phyloP scores from a whole-genome alignment of 2,888 invertebrate species.

The Anodontia alba region DNA sequence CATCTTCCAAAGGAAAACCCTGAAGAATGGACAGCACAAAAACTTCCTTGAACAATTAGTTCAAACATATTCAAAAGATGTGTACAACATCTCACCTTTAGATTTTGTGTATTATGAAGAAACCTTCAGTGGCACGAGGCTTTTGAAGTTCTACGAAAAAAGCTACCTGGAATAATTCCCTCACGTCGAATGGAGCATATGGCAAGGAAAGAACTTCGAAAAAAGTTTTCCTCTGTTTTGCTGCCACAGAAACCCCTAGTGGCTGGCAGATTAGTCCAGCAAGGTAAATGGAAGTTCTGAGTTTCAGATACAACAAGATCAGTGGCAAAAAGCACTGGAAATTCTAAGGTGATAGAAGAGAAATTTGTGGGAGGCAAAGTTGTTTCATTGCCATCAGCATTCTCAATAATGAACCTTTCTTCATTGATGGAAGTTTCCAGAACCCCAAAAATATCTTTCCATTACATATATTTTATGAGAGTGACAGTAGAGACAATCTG shows the following conservation, averaged over 20 bases:
- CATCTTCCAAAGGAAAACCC: not conserved
- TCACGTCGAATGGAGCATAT: not conserved
- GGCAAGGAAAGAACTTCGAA: not conserved
- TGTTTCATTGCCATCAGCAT: not conserved
- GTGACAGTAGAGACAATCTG: no score
- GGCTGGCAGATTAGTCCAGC: not conserved
- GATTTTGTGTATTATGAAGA: not conserved
- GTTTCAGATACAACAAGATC: not conserved
- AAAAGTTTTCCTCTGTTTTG: not conserved
- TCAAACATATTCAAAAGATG: not conserved
- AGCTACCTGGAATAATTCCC: not conserved
- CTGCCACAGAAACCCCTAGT: not conserved
- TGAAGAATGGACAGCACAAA: not conserved
- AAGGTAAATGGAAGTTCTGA: not conserved
- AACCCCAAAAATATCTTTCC: not conserved
- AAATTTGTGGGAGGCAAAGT: not conserved
- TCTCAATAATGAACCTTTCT: not conserved
- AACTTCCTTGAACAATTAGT: not conserved
- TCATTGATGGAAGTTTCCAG: not conserved
- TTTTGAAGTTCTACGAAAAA: not conserved
- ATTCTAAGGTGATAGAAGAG: not conserved
- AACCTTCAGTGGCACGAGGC: not conserved
- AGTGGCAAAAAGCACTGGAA: not conserved
- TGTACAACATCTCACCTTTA: not conserved
- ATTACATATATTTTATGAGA: constrained; percentile 13